Evolutionary conservation across 2,113 vertebrate species (phyloP), one percentile per base, ranked within the genome.

Genomic region (Centropus bengalensis): DNA sequence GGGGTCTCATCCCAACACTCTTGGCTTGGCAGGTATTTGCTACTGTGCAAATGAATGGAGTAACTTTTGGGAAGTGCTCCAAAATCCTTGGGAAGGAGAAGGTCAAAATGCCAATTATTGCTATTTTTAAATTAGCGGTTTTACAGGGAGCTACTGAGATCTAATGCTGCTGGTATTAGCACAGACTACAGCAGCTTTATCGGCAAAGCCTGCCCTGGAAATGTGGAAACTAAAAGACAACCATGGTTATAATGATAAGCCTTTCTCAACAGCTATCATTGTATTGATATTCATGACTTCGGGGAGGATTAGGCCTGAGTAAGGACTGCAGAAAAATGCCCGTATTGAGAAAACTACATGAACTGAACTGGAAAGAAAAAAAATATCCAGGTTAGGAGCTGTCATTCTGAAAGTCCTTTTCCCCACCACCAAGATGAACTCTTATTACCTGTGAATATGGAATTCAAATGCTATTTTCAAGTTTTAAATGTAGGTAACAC

Each of bases 401-500:
- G 97, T 96, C 97, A 96, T 96, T 92, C 93, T 94, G 88, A 95
- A 97, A 96, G 92, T 96, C 96, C 91, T 95, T 96, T 97, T 97
- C 94, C 54, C 94, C 95, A 97, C 95, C 93, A 75, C 82, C 95
- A 96, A 94, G 93, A 87, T 94, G 96, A 97, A 87, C 91, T 94
- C 92, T 96, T 97, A 96, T 96, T 97, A 97, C 96, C 93, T 96
- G 96, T 95, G 96, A 97, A 97, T 97, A 94, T 81, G 64, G 91
- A 96, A 96, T 97, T 97, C 96, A 97, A 96, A 97, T 96, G 94
- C 96, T 97, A 97, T 97, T 97, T 97, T 97, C 97, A 96, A 95
- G 96, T 97, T 96, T 96, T 97, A 97, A 97, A 97, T 93, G 91
- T 94, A 96, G 93, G 77, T 97, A 96, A 94, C 97, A 97, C 96